Evolutionary conservation across 2,797 vertebrate genomes (phyloP).

Genomic region (Streptopelia turtur): DNA sequence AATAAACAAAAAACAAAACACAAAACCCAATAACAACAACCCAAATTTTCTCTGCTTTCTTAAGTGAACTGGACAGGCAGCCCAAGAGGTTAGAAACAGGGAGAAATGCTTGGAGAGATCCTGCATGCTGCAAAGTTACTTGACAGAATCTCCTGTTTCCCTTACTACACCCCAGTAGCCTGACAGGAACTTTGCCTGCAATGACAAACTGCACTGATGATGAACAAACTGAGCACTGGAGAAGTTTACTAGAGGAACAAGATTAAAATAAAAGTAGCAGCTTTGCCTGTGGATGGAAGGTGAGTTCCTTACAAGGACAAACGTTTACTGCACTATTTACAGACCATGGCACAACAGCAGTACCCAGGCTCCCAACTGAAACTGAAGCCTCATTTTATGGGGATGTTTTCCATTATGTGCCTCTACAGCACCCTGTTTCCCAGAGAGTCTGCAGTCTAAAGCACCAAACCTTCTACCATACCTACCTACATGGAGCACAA

Average conservation of each 20-base stretch:
- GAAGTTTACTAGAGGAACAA: neutral
- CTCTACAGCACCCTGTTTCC: neutral
- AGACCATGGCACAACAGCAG: neutral
- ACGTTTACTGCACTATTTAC: neutral
- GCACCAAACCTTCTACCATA: neutral
- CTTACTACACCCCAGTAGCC: neutral
- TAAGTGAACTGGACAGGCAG: neutral
- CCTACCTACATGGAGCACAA: neutral
- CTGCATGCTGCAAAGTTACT: neutral
- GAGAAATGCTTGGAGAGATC: neutral
- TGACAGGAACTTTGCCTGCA: too few relatives aligned
- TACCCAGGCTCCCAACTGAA: neutral
- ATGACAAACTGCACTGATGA: rapidly evolving
- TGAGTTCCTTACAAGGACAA: neutral
- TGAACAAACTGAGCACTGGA: neutral
- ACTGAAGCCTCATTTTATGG: neutral
- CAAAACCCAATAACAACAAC: too few relatives aligned
- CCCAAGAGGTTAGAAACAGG: too few relatives aligned
- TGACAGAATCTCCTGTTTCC: neutral
- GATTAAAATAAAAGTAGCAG: neutral
- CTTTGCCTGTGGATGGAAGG: neutral
- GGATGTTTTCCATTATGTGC: too few relatives aligned
- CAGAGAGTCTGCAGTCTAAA: neutral
- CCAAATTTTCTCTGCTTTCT: too few relatives aligned
- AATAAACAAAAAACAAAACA: too few relatives aligned